Evolutionary conservation across 2,113 vertebrate genomes (phyloP).

Genomic region (Erythrocercus mccallii): DNA sequence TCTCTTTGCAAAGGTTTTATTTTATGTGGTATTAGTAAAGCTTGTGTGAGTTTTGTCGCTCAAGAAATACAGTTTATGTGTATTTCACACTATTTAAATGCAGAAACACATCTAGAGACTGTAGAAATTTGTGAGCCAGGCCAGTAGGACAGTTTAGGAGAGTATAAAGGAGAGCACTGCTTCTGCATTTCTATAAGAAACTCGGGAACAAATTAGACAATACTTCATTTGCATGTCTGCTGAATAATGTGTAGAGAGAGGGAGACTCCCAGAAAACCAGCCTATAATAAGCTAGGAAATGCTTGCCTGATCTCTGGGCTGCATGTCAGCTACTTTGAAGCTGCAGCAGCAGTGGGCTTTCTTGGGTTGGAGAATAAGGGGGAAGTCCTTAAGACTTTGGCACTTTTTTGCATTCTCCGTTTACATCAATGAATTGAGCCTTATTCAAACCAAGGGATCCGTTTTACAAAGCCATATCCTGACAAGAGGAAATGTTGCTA

Average conservation of each 20-base stretch:
- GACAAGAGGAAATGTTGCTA: background rate
- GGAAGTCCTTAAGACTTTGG: background rate
- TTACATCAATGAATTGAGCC: background rate
- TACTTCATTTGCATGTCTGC: conserved; percentile 19
- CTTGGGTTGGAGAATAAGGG: background rate
- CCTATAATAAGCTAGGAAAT: background rate
- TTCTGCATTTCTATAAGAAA: background rate
- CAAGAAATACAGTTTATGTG: background rate
- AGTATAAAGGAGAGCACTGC: background rate
- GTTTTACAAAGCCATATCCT: background rate
- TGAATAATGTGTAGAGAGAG: background rate
- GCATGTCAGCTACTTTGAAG: background rate
- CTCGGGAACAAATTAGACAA: background rate
- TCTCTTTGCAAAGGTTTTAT: background rate
- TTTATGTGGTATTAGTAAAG: background rate
- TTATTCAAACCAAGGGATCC: background rate
- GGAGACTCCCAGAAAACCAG: background rate
- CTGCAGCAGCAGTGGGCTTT: background rate
- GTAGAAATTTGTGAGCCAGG: background rate
- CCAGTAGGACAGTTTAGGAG: background rate
- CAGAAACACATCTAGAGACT: background rate
- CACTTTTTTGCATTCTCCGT: background rate
- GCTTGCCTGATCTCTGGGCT: conserved; percentile 12
- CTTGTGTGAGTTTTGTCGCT: background rate
- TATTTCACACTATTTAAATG: background rate